phyloP scores from a whole-genome alignment of 2,888 invertebrate species.

The Spisula subtruncata region DNA sequence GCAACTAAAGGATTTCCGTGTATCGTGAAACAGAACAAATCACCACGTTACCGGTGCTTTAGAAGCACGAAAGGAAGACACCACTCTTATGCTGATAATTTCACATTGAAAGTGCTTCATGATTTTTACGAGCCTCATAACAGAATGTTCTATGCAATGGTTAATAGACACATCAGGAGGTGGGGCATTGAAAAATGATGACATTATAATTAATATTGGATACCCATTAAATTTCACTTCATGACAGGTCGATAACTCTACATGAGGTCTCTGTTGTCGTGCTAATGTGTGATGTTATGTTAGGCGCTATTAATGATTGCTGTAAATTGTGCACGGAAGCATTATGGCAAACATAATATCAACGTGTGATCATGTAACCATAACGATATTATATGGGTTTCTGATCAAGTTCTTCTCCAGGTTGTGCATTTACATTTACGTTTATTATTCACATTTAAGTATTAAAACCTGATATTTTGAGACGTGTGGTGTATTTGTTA shows the following conservation, averaged over 20 bases:
- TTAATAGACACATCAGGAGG: constrained; percentile 88
- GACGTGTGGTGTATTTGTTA: no score
- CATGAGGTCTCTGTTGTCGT: background rate
- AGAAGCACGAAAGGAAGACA: constrained; percentile 88
- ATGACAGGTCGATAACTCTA: background rate
- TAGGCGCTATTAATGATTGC: no score
- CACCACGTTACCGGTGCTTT: constrained; percentile 87
- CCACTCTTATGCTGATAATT: constrained; percentile 87
- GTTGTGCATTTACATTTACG: no score
- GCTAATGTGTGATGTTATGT: background rate
- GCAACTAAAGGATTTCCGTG: constrained; percentile 97
- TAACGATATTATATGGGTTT: no score
- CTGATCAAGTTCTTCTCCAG: no score
- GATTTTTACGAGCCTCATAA: constrained; percentile 88
- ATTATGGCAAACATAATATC: no score
- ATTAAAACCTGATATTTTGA: no score
- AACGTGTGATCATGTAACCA: no score
- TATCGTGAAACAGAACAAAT: constrained; percentile 88
- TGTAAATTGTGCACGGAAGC: no score
- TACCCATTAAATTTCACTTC: background rate
- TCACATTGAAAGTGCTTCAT: constrained; percentile 84
- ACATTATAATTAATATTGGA: constrained; percentile 1
- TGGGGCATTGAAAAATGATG: constrained; percentile 13
- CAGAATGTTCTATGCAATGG: constrained; percentile 88
- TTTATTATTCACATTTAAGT: no score